Conservation (phyloP, 2,888 invertebrate genomes). For the Acheta domesticus region DNA sequence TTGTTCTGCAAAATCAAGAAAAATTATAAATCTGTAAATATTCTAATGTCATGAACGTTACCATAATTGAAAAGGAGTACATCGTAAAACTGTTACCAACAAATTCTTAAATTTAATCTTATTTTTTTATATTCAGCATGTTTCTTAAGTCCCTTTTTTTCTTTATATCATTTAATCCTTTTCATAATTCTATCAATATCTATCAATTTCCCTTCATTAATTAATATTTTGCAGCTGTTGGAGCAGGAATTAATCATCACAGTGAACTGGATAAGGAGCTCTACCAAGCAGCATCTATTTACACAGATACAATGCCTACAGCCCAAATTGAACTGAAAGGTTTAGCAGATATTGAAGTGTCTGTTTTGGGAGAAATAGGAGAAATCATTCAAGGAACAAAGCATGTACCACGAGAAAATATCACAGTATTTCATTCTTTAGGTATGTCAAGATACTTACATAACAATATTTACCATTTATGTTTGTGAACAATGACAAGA, state of each 20-base stretch:
- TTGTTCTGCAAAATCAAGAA: too few relatives aligned
- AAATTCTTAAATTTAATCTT: too few relatives aligned
- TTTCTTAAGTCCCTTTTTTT: too few relatives aligned
- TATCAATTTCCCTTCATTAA: background rate
- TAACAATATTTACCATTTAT: conserved; percentile 21
- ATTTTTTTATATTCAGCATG: too few relatives aligned
- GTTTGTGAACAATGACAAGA: conserved; percentile 22
- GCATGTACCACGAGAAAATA: conserved; percentile 42
- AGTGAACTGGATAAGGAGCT: conserved; percentile 54
- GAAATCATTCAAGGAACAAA: conserved; percentile 50
- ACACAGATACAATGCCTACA: conserved; percentile 54
- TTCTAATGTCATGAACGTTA: too few relatives aligned
- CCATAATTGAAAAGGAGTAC: too few relatives aligned
- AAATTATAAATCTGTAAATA: too few relatives aligned
- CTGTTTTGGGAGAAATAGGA: conserved; percentile 57
- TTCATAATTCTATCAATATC: background rate
- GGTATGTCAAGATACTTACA: conserved; percentile 47
- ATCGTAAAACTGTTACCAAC: too few relatives aligned
- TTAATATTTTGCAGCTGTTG: conserved; percentile 52
- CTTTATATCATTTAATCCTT: too few relatives aligned
- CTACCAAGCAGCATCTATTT: conserved; percentile 52
- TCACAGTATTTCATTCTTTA: conserved; percentile 63
- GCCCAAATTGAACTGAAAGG: conserved; percentile 54
- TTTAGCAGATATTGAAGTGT: conserved; percentile 51
- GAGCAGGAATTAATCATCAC: conserved; percentile 53